These are phyloP conservation scores for Panagrolaimus sp. DNA, from an alignment of 1,140 invertebrate genomes.

Conservation along the genomic window DNA sequence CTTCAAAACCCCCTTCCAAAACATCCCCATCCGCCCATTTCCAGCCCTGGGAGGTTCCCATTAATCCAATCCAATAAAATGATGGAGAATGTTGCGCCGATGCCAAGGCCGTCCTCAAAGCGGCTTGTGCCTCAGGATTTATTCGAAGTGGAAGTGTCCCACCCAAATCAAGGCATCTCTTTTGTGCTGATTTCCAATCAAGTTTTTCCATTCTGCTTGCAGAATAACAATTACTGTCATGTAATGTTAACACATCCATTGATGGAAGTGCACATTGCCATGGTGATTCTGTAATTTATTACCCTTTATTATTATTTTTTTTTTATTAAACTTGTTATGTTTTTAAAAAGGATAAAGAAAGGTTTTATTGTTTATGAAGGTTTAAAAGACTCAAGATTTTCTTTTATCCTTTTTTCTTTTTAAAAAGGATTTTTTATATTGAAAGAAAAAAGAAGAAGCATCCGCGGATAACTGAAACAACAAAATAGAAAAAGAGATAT, in stretches of 20 bases:
- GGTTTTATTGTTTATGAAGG: too few species aligned
- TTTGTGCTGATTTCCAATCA: slow-evolving; percentile 38
- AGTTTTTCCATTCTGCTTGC: slow-evolving; percentile 30
- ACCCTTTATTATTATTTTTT: too few species aligned
- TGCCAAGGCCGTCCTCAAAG: slow-evolving; percentile 27
- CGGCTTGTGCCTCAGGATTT: slow-evolving; percentile 20
- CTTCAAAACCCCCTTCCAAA: slow-evolving; percentile 4
- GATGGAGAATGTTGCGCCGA: slow-evolving; percentile 22
- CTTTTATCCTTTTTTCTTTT: too few species aligned
- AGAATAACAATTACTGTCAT: slow-evolving; percentile 36
- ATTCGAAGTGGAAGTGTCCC: slow-evolving; percentile 35
- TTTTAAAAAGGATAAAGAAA: too few species aligned
- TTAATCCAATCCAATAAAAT: slow-evolving; percentile 31
- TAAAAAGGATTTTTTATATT: too few species aligned
- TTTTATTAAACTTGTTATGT: too few species aligned
- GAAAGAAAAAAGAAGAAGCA: too few species aligned
- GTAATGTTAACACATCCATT: slow-evolving; percentile 38
- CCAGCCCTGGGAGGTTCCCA: slow-evolving; percentile 32
- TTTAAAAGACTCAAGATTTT: too few species aligned
- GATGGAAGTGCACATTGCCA: slow-evolving; percentile 42
- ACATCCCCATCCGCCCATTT: slow-evolving; percentile 35
- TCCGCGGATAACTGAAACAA: too few species aligned
- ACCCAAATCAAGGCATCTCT: slow-evolving; percentile 37
- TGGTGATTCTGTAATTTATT: slow-evolving; percentile 30
- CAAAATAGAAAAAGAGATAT: too few species aligned